Conservation (phyloP, 1,140 invertebrate genomes). For the Ptiloglossa arizonensis region DNA sequence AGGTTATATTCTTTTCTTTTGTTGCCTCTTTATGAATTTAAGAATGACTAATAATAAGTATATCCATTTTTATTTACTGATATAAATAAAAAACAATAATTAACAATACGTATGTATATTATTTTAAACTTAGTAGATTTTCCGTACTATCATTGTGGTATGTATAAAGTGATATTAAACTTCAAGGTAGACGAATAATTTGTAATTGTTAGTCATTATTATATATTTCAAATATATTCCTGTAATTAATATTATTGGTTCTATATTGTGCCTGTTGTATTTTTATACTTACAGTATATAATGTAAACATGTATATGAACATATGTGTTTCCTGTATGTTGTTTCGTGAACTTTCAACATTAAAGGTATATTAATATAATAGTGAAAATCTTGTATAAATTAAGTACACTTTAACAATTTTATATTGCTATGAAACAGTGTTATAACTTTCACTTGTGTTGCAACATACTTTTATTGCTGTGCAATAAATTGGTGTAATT, state of each 20-base stretch:
- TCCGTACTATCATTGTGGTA: background rate
- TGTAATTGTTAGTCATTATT: background rate
- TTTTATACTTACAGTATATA: background rate
- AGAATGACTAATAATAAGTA: no score
- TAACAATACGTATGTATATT: background rate
- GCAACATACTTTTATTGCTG: background rate
- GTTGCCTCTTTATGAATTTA: conserved; percentile 7
- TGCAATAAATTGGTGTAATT: background rate
- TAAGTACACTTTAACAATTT: background rate
- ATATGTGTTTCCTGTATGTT: background rate
- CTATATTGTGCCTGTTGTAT: background rate
- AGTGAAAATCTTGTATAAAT: background rate
- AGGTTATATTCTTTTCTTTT: conserved; percentile 29
- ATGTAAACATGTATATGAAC: background rate
- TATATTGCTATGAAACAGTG: background rate
- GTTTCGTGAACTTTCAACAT: background rate
- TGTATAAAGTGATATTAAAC: background rate
- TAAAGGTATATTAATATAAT: background rate
- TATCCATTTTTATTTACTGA: background rate
- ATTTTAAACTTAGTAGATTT: background rate
- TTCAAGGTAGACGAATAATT: background rate
- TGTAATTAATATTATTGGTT: background rate
- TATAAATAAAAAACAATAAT: background rate
- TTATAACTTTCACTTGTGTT: background rate
- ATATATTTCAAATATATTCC: background rate